Percentiles rank a stretch among this genome's conserved stretches.
Conservation (phyloP, 2,888 invertebrate species). For the Myathropa florea region DNA sequence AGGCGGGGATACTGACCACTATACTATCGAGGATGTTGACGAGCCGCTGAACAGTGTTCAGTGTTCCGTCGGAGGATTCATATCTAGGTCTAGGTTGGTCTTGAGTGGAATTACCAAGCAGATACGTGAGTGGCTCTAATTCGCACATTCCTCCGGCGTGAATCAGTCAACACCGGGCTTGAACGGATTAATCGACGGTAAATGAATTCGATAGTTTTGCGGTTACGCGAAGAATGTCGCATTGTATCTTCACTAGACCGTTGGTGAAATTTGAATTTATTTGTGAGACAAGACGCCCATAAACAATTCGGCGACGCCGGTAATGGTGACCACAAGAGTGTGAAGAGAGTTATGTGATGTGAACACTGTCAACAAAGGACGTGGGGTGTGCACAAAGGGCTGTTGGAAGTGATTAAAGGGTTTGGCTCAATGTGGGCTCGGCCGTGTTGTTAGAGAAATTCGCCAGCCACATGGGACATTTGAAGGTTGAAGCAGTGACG, state of each 20-base stretch:
- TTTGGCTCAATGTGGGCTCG: not conserved
- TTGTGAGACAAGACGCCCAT: not conserved
- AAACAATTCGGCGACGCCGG: not conserved
- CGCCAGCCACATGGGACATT: not conserved
- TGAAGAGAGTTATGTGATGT: not conserved
- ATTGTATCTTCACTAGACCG: no score
- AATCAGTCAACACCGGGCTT: constrained; percentile 3
- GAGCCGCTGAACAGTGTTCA: not conserved
- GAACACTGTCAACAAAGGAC: not conserved
- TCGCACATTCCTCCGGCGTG: not conserved
- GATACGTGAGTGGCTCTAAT: not conserved
- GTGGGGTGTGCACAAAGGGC: not conserved
- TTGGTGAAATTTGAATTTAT: not conserved
- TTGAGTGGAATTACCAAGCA: not conserved
- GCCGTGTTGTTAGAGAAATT: not conserved
- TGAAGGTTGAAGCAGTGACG: constrained; percentile 34
- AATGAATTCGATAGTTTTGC: not conserved
- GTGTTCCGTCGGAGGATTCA: not conserved
- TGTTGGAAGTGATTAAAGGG: not conserved
- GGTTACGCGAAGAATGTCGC: constrained; percentile 30
- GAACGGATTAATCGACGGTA: not conserved
- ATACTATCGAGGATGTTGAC: constrained; percentile 65
- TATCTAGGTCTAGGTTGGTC: constrained; percentile 14
- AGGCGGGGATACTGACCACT: constrained; percentile 71
- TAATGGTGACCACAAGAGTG: not conserved